Conservation (phyloP, 2,888 invertebrate genomes). For the Metallyticus violacea region DNA sequence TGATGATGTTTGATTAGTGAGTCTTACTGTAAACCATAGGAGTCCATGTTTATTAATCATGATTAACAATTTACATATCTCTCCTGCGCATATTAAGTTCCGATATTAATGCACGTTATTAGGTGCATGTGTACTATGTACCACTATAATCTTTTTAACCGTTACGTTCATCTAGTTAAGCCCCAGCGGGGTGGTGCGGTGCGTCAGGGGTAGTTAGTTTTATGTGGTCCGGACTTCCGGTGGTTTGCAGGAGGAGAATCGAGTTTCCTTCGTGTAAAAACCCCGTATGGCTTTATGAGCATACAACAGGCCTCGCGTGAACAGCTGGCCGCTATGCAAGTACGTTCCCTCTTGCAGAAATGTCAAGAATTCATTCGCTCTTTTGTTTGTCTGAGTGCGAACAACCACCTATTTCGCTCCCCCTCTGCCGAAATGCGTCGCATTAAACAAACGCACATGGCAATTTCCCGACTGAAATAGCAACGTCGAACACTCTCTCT, state of each 20-base stretch:
- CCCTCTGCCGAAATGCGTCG: neutral
- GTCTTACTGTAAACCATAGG: neutral
- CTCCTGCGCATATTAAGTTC: neutral
- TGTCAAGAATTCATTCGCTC: neutral
- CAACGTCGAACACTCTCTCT: too few species aligned
- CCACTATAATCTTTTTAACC: neutral
- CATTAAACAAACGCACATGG: neutral
- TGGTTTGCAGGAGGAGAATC: neutral
- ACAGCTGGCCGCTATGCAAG: neutral
- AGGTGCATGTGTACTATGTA: neutral
- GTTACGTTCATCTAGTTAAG: neutral
- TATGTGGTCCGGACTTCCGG: slow-evolving; percentile 5
- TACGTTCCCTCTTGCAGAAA: neutral
- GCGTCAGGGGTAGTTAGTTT: slow-evolving; percentile 12
- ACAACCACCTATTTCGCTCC: neutral
- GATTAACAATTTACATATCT: neutral
- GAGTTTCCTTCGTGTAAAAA: neutral
- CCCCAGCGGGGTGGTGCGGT: neutral
- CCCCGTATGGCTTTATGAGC: neutral
- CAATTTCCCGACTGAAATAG: neutral
- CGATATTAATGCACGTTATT: neutral
- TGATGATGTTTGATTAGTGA: too few species aligned
- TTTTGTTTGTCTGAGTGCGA: neutral
- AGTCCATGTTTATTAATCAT: neutral
- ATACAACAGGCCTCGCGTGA: neutral